Percentiles rank a stretch among this genome's conserved stretches.
Evolutionary conservation across 2,797 vertebrate species (phyloP).

Genomic region (Coccyzus lansbergi): DNA sequence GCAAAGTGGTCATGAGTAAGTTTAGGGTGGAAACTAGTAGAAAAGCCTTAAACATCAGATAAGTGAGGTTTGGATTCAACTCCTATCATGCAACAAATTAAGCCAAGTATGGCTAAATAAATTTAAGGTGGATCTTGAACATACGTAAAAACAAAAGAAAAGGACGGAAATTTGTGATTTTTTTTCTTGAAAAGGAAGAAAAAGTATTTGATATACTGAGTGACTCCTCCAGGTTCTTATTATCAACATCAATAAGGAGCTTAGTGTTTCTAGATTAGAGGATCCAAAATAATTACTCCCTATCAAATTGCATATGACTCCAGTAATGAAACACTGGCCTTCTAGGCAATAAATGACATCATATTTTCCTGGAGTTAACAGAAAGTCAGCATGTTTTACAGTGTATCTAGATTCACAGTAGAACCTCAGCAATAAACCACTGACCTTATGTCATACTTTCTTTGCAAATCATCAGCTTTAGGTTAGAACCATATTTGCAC

Average conservation of each 20-base stretch:
- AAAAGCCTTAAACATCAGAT: not conserved
- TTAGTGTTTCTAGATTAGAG: not conserved
- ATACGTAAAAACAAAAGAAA: not conserved
- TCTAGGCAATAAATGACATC: not conserved
- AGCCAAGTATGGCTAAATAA: not conserved
- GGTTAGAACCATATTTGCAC: not conserved
- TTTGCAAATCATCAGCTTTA: not conserved
- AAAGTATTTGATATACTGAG: not conserved
- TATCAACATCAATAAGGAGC: conserved; percentile 31
- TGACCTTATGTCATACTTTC: not conserved
- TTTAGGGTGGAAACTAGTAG: not conserved
- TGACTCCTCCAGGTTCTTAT: not conserved
- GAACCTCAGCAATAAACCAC: not conserved
- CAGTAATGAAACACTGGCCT: not conserved
- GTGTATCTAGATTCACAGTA: not conserved
- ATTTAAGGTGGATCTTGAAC: not conserved
- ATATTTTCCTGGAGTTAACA: conserved; percentile 17
- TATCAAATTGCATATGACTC: conserved; percentile 41
- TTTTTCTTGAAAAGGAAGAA: not conserved
- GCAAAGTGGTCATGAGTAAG: not conserved
- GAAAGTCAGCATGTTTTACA: not conserved
- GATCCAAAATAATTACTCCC: conserved; percentile 5
- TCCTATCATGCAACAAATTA: not conserved
- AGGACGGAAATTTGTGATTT: not conserved
- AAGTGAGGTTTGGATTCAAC: not conserved